Conservation (phyloP, 2,888 invertebrate species). For the Brachycybe producta region DNA sequence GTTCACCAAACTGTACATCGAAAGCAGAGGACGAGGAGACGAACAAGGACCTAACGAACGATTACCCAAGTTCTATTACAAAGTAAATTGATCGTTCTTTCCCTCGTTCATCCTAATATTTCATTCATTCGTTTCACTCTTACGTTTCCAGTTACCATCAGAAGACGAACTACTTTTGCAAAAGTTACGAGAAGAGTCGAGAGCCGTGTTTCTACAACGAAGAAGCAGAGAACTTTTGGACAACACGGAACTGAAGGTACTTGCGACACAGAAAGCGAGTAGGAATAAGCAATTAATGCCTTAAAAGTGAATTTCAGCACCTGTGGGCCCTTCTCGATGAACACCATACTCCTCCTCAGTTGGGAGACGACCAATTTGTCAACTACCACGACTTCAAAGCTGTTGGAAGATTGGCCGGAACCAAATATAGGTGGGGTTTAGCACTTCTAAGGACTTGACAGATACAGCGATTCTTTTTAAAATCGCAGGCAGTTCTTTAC, state of each 20-base stretch:
- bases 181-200: slow-evolving; percentile 74
- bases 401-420: slow-evolving; percentile 57
- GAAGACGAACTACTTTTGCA: slow-evolving; percentile 62
- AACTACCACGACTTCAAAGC: slow-evolving; percentile 72
- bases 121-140: not conserved
- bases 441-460: not conserved
- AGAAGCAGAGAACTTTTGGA: slow-evolving; percentile 70
- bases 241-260: slow-evolving; percentile 59
- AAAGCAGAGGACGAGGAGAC: slow-evolving; percentile 27
- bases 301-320: slow-evolving; percentile 37
- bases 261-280: not conserved
- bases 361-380: slow-evolving; percentile 67
- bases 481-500: slow-evolving; percentile 59
- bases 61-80: slow-evolving; percentile 32
- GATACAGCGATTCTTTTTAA: not conserved
- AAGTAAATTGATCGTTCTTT: slow-evolving; percentile 25
- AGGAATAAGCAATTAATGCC: slow-evolving; percentile 6
- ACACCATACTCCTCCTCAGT: slow-evolving; percentile 57
- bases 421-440: slow-evolving; percentile 51
- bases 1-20: slow-evolving; percentile 29
- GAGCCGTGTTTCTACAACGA: slow-evolving; percentile 73
- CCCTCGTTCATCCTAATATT: not conserved
- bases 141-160: slow-evolving; percentile 45
- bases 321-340: slow-evolving; percentile 73
- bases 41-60: slow-evolving; percentile 24